A percentile compares a stretch with the other conserved stretches of the same genome.
Conservation (phyloP, 2,113 vertebrate species). For the Formicarius rufipectus region DNA sequence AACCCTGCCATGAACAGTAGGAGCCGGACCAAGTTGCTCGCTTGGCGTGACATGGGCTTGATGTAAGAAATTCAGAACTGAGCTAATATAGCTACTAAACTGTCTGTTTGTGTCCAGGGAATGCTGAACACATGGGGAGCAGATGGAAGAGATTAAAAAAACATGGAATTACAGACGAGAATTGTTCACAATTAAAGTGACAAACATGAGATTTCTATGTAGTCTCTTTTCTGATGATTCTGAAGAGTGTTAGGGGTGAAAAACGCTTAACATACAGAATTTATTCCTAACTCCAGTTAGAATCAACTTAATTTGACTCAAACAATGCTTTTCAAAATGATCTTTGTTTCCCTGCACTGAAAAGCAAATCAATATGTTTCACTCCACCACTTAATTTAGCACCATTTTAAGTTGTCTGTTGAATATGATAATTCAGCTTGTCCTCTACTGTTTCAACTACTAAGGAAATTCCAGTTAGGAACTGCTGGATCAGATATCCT, state of each 20-base stretch:
- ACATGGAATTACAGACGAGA: not conserved
- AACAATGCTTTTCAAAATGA: not conserved
- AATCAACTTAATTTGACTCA: not conserved
- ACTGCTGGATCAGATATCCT: constrained; percentile 65
- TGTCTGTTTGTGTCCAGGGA: not conserved
- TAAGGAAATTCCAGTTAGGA: constrained; percentile 72
- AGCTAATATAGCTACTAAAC: not conserved
- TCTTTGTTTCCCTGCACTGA: not conserved
- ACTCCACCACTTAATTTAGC: constrained; percentile 40
- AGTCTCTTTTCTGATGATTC: not conserved
- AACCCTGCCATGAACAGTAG: not conserved
- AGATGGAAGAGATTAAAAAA: constrained; percentile 51
- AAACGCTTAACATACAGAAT: not conserved
- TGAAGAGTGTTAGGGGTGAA: not conserved
- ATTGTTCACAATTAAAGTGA: not conserved
- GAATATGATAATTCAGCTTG: constrained; percentile 66
- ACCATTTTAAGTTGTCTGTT: constrained; percentile 62
- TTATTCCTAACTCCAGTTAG: not conserved
- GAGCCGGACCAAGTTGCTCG: not conserved
- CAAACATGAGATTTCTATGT: not conserved
- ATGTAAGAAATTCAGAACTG: not conserved
- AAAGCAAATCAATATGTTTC: not conserved
- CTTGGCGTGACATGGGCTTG: not conserved
- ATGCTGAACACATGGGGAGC: not conserved
- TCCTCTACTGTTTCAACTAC: constrained; percentile 75